A percentile compares a stretch with the other conserved stretches of the same genome.
These are phyloP conservation scores for Nyctalus aviator DNA, from an alignment of 2,797 vertebrate genomes.

Conservation along the genomic window DNA sequence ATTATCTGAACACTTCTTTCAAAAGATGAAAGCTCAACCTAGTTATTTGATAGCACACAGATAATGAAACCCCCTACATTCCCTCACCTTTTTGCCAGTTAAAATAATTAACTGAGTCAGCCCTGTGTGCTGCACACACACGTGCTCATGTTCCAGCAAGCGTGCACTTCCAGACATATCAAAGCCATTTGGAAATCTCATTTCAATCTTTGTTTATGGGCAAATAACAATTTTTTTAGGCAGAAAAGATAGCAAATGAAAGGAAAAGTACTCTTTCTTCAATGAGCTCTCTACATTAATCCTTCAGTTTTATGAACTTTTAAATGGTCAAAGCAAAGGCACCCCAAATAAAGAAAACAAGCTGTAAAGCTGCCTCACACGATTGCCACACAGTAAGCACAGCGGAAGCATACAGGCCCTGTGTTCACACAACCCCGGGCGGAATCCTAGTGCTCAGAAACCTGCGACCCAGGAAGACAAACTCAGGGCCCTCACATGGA, in stretches of 20 bases:
- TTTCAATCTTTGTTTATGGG: not conserved
- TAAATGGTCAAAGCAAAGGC: not conserved
- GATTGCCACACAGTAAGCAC: fast-evolving
- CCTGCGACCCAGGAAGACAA: not conserved
- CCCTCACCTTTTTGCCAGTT: not conserved
- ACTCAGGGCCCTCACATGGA: not conserved
- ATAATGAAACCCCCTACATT: not conserved
- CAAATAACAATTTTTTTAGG: not conserved
- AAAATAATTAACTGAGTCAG: not conserved
- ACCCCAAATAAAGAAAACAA: not conserved
- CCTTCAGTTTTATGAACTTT: not conserved
- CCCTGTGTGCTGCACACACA: fast-evolving
- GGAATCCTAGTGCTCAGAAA: not conserved
- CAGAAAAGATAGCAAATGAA: not conserved
- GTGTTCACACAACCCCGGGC: not conserved
- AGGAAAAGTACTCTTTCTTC: not conserved
- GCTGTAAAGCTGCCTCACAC: too few relatives aligned
- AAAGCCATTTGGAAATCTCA: too few relatives aligned
- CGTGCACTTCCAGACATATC: fast-evolving
- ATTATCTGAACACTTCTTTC: not conserved
- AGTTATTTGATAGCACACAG: not conserved
- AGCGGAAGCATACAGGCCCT: fast-evolving
- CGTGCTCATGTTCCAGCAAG: fast-evolving
- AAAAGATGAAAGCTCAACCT: constrained; percentile 5
- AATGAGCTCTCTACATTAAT: not conserved